A percentile compares a stretch with the other conserved stretches of the same genome.
Conservation (phyloP, 2,113 vertebrate genomes). For the Chascanopsetta lugubris region DNA sequence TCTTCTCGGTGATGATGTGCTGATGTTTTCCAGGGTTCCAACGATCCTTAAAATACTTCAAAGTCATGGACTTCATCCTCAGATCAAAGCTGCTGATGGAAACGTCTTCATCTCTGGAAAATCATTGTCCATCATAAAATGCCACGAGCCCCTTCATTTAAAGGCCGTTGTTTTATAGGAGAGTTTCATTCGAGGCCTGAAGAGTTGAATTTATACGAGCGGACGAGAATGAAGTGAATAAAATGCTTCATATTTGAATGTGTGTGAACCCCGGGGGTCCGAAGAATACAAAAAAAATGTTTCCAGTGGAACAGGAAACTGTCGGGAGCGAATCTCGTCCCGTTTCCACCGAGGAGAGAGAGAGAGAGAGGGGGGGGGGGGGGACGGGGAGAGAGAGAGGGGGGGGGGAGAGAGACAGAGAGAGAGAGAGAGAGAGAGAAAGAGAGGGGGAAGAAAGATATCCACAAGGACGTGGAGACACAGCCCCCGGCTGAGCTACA, state of each 20-base stretch:
- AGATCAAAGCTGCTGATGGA: not conserved
- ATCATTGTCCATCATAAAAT: no score
- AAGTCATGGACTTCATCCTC: not conserved
- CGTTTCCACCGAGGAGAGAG: not conserved
- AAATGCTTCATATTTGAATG: not conserved
- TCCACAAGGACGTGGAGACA: conserved; percentile 33
- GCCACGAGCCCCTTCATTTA: not conserved
- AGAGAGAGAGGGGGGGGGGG: not conserved
- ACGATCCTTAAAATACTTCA: no score
- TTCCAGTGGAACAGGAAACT: not conserved
- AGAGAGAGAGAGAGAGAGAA: conserved; percentile 11
- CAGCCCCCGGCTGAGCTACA: conserved; percentile 14
- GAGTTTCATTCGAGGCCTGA: not conserved
- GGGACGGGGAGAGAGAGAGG: not conserved
- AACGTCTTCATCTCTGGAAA: no score
- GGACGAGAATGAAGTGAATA: not conserved
- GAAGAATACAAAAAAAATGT: not conserved
- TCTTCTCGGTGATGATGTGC: no score
- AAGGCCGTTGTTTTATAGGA: not conserved
- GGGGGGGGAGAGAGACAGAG: not conserved
- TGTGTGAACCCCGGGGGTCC: not conserved
- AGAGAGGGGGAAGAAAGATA: conserved; percentile 31
- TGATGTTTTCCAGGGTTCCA: no score
- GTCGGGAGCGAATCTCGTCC: not conserved
- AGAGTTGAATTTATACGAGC: not conserved